Conservation (phyloP, 1,140 invertebrate genomes). For the Drosophila seguyi region DNA sequence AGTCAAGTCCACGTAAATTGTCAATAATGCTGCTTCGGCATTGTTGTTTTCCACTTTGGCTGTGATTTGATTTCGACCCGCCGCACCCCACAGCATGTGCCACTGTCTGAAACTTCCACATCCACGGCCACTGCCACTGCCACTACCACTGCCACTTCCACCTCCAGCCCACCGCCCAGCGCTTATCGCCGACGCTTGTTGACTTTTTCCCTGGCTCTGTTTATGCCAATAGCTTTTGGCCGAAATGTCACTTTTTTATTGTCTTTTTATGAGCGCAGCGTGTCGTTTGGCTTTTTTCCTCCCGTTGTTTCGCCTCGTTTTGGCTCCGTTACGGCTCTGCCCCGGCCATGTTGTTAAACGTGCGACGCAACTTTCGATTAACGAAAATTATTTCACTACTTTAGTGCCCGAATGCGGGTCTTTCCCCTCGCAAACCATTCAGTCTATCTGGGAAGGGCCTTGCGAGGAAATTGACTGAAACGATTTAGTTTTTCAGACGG, state of each 20-base stretch:
- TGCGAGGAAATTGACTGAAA: slow-evolving; percentile 26
- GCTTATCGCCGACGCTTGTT: slow-evolving; percentile 34
- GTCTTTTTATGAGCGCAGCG: slow-evolving; percentile 80
- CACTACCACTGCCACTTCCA: slow-evolving; percentile 5
- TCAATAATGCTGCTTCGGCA: slow-evolving; percentile 67
- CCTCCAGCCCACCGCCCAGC: slow-evolving; percentile 6
- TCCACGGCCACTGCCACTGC: background rate
- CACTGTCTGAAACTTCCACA: background rate
- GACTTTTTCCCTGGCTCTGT: slow-evolving; percentile 38
- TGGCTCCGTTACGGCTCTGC: slow-evolving; percentile 23
- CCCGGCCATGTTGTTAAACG: slow-evolving; percentile 66
- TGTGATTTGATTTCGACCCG: slow-evolving; percentile 69
- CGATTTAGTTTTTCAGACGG: slow-evolving; percentile 69
- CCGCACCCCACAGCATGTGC: slow-evolving; percentile 13
- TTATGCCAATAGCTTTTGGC: slow-evolving; percentile 69
- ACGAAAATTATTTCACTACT: slow-evolving; percentile 82
- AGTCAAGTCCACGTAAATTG: slow-evolving; percentile 64
- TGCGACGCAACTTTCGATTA: slow-evolving; percentile 81
- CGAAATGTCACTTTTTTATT: slow-evolving; percentile 83
- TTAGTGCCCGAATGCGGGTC: slow-evolving; percentile 59
- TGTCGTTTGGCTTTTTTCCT: slow-evolving; percentile 60
- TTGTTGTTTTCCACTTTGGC: slow-evolving; percentile 72
- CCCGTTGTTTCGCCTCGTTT: slow-evolving; percentile 31
- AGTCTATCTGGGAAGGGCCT: background rate
- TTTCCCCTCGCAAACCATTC: background rate